Conservation (phyloP, 2,113 vertebrate genomes). For the Pelvicachromis taeniatus region DNA sequence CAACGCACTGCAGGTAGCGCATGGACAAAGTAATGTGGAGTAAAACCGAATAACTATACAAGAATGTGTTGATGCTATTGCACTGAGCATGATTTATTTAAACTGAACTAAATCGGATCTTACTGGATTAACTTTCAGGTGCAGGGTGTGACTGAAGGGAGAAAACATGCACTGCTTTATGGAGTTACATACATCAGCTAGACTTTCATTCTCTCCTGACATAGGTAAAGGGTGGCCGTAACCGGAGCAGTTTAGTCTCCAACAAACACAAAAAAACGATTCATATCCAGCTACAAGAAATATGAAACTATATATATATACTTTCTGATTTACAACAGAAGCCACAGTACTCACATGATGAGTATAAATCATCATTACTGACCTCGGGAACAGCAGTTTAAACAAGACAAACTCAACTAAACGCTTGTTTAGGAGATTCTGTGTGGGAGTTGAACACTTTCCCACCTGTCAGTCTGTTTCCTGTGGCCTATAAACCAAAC, state of each 20-base stretch:
- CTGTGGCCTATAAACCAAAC: neutral
- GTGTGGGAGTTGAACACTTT: neutral
- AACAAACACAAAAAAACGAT: neutral
- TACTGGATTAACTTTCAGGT: neutral
- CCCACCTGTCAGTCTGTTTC: neutral
- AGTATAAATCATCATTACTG: neutral
- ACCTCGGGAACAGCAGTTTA: neutral
- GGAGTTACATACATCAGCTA: neutral
- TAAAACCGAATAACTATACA: neutral
- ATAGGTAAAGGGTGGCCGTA: no score
- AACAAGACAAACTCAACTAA: neutral
- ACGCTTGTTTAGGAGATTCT: neutral
- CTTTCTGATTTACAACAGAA: neutral
- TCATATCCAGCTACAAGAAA: neutral
- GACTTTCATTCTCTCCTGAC: neutral
- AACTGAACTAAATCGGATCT: neutral
- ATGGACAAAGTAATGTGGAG: neutral
- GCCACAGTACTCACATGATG: neutral
- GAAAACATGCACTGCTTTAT: neutral
- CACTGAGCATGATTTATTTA: neutral
- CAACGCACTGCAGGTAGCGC: neutral
- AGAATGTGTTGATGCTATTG: neutral
- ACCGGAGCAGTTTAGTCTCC: no score
- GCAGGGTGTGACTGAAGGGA: neutral
- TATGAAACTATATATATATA: neutral